Evolutionary conservation across 2,797 vertebrate genomes (phyloP).

Genomic region (Chaetophractus vellerosus): DNA sequence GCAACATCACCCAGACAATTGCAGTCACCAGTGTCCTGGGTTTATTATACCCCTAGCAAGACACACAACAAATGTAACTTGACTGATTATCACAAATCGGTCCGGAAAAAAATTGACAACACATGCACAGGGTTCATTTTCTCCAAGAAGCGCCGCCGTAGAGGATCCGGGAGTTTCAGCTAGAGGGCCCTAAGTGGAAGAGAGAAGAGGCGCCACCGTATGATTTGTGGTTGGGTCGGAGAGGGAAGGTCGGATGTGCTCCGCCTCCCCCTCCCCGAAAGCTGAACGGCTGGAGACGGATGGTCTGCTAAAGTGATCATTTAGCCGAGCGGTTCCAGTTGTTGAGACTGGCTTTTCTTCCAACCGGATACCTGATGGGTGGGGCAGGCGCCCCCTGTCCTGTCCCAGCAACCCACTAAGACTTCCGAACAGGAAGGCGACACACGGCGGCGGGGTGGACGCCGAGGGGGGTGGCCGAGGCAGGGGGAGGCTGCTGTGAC

Average conservation of each 20-base stretch:
- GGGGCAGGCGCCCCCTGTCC: conserved; percentile 88
- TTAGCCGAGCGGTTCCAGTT: conserved; percentile 75
- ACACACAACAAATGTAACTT: conserved; percentile 81
- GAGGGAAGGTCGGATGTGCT: conserved; percentile 10
- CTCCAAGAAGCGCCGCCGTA: conserved; percentile 35
- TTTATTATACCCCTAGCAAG: conserved; percentile 81
- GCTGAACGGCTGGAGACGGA: conserved; percentile 80
- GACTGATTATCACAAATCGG: conserved; percentile 79
- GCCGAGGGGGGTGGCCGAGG: background rate
- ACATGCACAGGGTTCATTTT: conserved; percentile 68
- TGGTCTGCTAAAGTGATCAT: conserved; percentile 83
- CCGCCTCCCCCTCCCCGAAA: background rate
- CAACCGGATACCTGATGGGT: conserved; percentile 89
- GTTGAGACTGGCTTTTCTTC: conserved; percentile 86
- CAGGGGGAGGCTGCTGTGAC: background rate
- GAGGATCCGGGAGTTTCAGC: conserved; percentile 68
- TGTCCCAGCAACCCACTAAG: conserved; percentile 86
- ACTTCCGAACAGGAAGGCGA: conserved; percentile 90
- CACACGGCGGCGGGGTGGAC: conserved; percentile 65
- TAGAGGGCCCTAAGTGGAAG: conserved; percentile 38
- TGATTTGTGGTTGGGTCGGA: conserved; percentile 81
- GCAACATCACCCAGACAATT: conserved; percentile 86
- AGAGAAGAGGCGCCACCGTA: conserved; percentile 55
- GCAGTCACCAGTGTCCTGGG: conserved; percentile 85
- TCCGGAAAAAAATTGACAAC: conserved; percentile 79